These are phyloP conservation scores for Agapetus fuscipes DNA, from an alignment of 2,888 invertebrate species.

Conservation along the genomic window DNA sequence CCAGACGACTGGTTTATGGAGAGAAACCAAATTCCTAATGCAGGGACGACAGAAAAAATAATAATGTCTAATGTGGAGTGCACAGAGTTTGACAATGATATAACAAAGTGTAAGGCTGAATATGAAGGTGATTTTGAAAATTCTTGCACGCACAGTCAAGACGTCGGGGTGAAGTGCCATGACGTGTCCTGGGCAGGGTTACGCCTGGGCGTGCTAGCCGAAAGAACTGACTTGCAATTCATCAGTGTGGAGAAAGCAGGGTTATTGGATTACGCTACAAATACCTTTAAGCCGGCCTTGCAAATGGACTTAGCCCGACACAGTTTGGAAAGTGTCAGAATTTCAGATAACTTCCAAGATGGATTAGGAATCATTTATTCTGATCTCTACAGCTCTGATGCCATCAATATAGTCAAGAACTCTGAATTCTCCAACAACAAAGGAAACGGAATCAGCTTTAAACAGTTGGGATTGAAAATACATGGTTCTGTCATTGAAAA, in stretches of 20 bases:
- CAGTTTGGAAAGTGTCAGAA: slow-evolving; percentile 68
- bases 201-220: slow-evolving; percentile 79
- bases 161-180: slow-evolving; percentile 82
- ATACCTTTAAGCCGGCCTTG: slow-evolving; percentile 77
- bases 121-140: slow-evolving; percentile 70
- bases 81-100: slow-evolving; percentile 80
- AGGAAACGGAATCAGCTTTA: slow-evolving; percentile 83
- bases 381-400: slow-evolving; percentile 81
- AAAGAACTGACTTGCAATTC: slow-evolving; percentile 78
- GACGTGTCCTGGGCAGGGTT: slow-evolving; percentile 92
- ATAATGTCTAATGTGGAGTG: slow-evolving; percentile 83
- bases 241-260: slow-evolving; percentile 89
- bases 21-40: slow-evolving; percentile 68
- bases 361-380: slow-evolving; percentile 92
- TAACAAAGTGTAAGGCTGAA: slow-evolving; percentile 81
- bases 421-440: slow-evolving; percentile 76
- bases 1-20: slow-evolving; percentile 86
- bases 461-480: slow-evolving; percentile 76
- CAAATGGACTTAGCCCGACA: slow-evolving; percentile 82
- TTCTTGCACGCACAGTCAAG: slow-evolving; percentile 77
- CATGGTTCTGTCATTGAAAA: slow-evolving; percentile 70
- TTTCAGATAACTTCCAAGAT: slow-evolving; percentile 82
- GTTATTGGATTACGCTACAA: slow-evolving; percentile 83
- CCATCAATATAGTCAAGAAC: slow-evolving; percentile 71
- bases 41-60: slow-evolving; percentile 67